phyloP scores from a whole-genome alignment of 92 coral and sea anemone genomes.

The Epizoanthus illoricatus region DNA sequence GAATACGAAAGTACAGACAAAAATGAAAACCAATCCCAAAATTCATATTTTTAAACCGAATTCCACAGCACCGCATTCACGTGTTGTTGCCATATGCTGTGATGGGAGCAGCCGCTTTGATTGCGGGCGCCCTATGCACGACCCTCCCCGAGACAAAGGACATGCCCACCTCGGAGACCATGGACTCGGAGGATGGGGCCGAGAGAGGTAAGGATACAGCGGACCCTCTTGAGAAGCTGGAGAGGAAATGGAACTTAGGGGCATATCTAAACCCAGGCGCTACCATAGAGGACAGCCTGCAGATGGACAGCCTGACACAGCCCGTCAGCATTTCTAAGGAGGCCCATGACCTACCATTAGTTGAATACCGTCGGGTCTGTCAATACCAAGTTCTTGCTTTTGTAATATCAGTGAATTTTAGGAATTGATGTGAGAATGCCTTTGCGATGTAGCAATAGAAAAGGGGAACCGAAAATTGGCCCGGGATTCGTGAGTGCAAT shows the following conservation, averaged over 20 bases:
- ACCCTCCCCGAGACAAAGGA: slow-evolving; percentile 76
- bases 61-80: slow-evolving; percentile 68
- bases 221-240: slow-evolving; percentile 9
- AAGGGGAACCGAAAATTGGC: too few species aligned
- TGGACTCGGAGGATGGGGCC: slow-evolving; percentile 53
- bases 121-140: slow-evolving; percentile 74
- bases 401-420: not conserved
- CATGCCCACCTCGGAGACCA: slow-evolving; percentile 75
- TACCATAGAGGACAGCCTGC: not conserved
- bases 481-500: too few species aligned
- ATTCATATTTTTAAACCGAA: not conserved
- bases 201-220: not conserved
- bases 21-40: too few species aligned
- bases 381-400: too few species aligned
- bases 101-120: slow-evolving; percentile 64
- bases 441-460: not conserved
- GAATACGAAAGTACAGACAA: too few species aligned
- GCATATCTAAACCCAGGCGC: not conserved
- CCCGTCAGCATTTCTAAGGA: not conserved
- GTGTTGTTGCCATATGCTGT: slow-evolving; percentile 81
- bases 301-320: not conserved
- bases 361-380: not conserved
- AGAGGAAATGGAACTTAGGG: slow-evolving; percentile 8
- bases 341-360: not conserved
- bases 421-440: not conserved